Base-by-base conservation (phyloP, 37 sponge, comb jelly and placozoan species). In the Mnemiopsis leidyi region DNA sequence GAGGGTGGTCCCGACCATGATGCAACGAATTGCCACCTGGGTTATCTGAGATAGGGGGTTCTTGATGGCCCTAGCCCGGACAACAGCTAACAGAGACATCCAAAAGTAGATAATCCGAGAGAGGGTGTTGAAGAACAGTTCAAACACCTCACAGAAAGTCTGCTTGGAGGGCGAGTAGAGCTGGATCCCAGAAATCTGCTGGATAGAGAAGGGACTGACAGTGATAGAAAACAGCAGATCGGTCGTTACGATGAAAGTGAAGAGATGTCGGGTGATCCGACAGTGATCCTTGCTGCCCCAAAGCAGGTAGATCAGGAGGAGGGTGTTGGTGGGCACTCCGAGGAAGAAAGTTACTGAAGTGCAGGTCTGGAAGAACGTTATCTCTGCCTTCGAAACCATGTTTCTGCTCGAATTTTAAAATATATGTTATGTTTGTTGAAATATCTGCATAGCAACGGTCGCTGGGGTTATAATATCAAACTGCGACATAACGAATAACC, bases 81-180 rank as follows among this genome's bases (percentile, higher is more conserved):
- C 30, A 13, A 71, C 75, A 5, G 75, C 75, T 71, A 71, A 28
- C 75, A 71, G 23, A 29, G 75, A 71, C 75, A 71, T 71, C 30
- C 26, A 28, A 24, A 71, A 71, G 75, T 71, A 71, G 23, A 71
- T 71, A 18, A 29, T 29, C 7, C 75, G 75, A 24, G 75, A 71
- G 75, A 71, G 30, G 23, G 75, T 71, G 75, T 71, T 28, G 20
- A 71, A 71, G 30, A 28, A 29, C 21, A 71, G 75, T 71, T 71
- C 75, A 24, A 71, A 29, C 75, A 71, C 75, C 23, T 71, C 75
- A 18, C 75, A 71, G 3, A 71, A 28, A 5, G 75, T 5, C 23
- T 71, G 75, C n/a, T 71, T 71, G 2, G 5, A 3, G 23, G 26
- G 23, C 30, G 75, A 71, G 75, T 71, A 71, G 3, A 71, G 26